These are phyloP conservation scores for Gallinago paraguaiae DNA, from an alignment of 2,113 vertebrate species.

Conservation along the genomic window DNA sequence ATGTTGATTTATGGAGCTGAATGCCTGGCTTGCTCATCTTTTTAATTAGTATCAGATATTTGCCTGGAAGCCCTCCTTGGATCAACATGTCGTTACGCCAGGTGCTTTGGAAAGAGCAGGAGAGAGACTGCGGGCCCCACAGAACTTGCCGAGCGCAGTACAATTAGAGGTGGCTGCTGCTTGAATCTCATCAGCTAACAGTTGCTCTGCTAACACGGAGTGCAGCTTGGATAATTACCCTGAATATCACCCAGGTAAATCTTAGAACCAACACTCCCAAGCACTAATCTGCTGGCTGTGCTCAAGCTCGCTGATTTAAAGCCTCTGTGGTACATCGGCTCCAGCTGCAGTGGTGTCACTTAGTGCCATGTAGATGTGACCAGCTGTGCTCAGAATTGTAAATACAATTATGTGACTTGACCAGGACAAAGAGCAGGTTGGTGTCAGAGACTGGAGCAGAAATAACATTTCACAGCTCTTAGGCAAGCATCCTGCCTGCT, in stretches of 20 bases:
- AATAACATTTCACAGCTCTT: background rate
- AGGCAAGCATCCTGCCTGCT: background rate
- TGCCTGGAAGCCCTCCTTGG: background rate
- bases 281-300: background rate
- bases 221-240: background rate
- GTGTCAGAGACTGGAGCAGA: background rate
- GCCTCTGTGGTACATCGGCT: background rate
- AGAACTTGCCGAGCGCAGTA: background rate
- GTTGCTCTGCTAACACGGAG: background rate
- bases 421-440: background rate
- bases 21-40: background rate
- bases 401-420: background rate
- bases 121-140: background rate
- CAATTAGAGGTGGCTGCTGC: background rate
- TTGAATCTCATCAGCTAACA: background rate
- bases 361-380: background rate
- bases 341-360: background rate
- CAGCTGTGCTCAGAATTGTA: background rate
- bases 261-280: background rate
- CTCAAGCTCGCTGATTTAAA: background rate
- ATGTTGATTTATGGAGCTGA: background rate
- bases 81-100: background rate
- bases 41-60: background rate
- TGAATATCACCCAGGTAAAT: background rate
- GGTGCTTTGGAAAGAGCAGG: background rate